Evolutionary conservation across 2,113 vertebrate genomes (phyloP).

Genomic region (Puffinus mauretanicus): DNA sequence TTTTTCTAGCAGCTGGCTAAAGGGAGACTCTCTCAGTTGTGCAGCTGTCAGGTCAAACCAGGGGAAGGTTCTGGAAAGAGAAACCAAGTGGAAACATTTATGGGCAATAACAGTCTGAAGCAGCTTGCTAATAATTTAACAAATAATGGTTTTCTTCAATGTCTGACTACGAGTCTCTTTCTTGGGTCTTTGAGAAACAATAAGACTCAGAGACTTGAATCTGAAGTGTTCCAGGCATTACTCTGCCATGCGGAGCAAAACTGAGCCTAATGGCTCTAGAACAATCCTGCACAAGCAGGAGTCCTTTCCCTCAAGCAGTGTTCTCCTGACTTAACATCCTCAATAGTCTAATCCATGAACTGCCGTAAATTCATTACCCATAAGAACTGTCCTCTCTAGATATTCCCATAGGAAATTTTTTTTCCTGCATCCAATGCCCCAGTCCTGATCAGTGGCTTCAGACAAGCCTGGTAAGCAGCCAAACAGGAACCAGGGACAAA

Average conservation of each 20-base stretch:
- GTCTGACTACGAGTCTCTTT: neutral
- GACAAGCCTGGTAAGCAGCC: neutral
- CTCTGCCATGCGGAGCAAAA: neutral
- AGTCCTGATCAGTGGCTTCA: neutral
- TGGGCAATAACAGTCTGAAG: neutral
- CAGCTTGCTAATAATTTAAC: neutral
- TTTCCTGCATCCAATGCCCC: neutral
- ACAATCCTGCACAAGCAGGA: neutral
- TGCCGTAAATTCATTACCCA: neutral
- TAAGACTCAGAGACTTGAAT: neutral
- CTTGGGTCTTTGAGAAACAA: neutral
- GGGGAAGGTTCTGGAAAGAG: conserved; percentile 69
- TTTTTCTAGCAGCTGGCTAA: conserved; percentile 52
- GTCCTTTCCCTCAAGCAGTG: neutral
- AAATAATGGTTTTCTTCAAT: neutral
- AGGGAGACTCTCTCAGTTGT: conserved; percentile 70
- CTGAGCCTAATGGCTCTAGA: neutral
- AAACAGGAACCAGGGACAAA: neutral
- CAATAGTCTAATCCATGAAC: neutral
- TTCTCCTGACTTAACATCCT: neutral
- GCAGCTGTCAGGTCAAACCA: conserved; percentile 77
- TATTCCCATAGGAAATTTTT: neutral
- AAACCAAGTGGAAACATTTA: neutral
- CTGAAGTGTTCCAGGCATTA: neutral
- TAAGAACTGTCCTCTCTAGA: neutral